Base-by-base conservation (phyloP, 1,140 invertebrate genomes). In the Meteorus sp. region DNA sequence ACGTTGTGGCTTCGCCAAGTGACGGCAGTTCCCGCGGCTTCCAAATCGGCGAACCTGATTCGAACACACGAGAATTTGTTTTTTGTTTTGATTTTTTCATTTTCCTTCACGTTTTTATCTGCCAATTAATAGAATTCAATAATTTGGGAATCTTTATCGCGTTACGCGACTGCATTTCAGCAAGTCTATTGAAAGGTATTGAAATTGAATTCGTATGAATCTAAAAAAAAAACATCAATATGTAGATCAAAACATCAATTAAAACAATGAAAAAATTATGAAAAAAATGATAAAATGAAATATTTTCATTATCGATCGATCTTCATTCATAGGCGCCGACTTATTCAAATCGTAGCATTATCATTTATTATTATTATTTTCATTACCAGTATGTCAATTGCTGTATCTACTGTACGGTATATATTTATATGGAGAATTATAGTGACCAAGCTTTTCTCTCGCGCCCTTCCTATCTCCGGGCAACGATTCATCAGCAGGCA, bases 1-100 rank as follows among this genome's bases (percentile, higher is more conserved):
- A 73, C 5, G 78, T 80, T n/a, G 70, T 80, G 35, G 78, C 75
- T 59, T 80, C 78, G 23, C 78, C 78, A 37, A 80, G 62, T 19
- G 78, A 78, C 2, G 78, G 76, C 64, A 79, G 66, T 62, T 81
- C 77, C 59, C 78, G 73, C 47, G 77, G 78, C 60, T 81, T 81
- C 77, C 77, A 81, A 25, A 81, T 76, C 47, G 78, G 78, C 54
- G 78, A 79, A 70, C 78, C 78, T 80, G 61, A 57, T 54, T 52
- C 8, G 59, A 44, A 62, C n/a, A n/a, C n/a, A 58, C 48, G 50
- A 58, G 37, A 60, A 62, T 60, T 56, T 52, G 25, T 58, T 47
- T 55, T 55, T 50, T 22, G 31, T 57, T 19, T 35, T 5, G 33
- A 43, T 48, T 52, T 59, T 50, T n/a, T n/a, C 50, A 23, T 58